phyloP scores from a whole-genome alignment of 2,888 invertebrate species.

The Scrobipalpa costella region DNA sequence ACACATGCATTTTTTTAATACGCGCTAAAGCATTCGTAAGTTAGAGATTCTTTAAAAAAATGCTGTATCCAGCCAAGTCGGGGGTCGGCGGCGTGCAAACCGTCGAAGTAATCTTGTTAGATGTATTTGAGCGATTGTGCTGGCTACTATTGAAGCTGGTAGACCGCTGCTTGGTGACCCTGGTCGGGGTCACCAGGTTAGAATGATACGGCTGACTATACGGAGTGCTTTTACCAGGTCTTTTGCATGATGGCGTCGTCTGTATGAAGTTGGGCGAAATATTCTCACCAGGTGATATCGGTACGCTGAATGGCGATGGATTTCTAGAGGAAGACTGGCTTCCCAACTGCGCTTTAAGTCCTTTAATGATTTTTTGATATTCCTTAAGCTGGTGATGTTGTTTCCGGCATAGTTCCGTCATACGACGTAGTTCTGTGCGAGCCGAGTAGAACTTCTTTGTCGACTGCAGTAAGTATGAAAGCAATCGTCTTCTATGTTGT shows the following conservation, averaged over 20 bases:
- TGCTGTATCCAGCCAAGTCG: slow-evolving; percentile 73
- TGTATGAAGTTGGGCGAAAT: too few relatives aligned
- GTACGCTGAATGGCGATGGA: too few relatives aligned
- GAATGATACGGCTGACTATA: slow-evolving; percentile 63
- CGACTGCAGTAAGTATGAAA: slow-evolving; percentile 75
- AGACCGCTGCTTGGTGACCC: slow-evolving; percentile 69
- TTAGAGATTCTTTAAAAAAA: slow-evolving; percentile 65
- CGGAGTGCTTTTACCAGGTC: too few relatives aligned
- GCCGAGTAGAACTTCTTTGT: slow-evolving; percentile 72
- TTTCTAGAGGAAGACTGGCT: slow-evolving; percentile 47
- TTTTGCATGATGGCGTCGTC: too few relatives aligned
- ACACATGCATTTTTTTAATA: too few relatives aligned
- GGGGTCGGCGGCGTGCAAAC: slow-evolving; percentile 73
- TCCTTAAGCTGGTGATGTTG: slow-evolving; percentile 71
- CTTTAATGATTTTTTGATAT: slow-evolving; percentile 62
- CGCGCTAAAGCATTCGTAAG: too few relatives aligned
- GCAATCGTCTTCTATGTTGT: slow-evolving; percentile 69
- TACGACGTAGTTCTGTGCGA: slow-evolving; percentile 65
- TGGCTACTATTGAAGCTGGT: slow-evolving; percentile 55
- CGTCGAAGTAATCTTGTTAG: slow-evolving; percentile 72
- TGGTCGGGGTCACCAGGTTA: slow-evolving; percentile 68
- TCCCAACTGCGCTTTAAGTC: slow-evolving; percentile 57
- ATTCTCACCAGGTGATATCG: too few relatives aligned
- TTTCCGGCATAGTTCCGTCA: slow-evolving; percentile 69
- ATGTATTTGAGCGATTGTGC: slow-evolving; percentile 62